Evolutionary conservation across 2,113 vertebrate genomes (phyloP).

Genomic region (Indicator maculatus): DNA sequence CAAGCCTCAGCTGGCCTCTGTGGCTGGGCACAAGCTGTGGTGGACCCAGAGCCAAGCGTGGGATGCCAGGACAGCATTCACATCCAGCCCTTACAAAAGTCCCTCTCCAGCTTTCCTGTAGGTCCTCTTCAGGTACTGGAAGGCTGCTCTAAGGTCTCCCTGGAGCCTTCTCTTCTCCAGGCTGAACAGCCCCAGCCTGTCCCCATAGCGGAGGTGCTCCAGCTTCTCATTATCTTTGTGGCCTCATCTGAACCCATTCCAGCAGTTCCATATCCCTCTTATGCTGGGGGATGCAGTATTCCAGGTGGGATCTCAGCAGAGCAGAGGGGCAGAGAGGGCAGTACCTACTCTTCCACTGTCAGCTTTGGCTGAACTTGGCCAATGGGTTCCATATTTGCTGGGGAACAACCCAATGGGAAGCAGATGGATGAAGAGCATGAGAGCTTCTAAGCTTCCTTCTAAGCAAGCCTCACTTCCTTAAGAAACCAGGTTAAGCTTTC

Average conservation of each 20-base stretch:
- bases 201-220: no score
- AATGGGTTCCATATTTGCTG: not conserved
- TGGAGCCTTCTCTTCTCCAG: no score
- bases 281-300: no score
- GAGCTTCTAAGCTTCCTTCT: not conserved
- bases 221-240: no score
- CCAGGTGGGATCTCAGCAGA: no score
- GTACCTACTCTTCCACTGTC: not conserved
- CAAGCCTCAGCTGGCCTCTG: not conserved
- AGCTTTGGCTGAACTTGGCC: not conserved
- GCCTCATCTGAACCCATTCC: no score
- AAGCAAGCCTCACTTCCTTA: not conserved
- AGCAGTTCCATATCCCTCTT: no score
- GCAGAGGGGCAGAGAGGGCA: not conserved
- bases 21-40: not conserved
- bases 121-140: no score
- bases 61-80: not conserved
- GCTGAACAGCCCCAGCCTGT: no score
- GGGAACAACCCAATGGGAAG: not conserved
- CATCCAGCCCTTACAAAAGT: no score
- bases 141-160: no score
- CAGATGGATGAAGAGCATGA: not conserved
- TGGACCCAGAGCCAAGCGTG: not conserved
- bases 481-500: not conserved
- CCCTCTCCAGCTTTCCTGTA: no score